Evolutionary conservation across 2,797 vertebrate genomes (phyloP).

Genomic region (Cossypha niveicapilla): DNA sequence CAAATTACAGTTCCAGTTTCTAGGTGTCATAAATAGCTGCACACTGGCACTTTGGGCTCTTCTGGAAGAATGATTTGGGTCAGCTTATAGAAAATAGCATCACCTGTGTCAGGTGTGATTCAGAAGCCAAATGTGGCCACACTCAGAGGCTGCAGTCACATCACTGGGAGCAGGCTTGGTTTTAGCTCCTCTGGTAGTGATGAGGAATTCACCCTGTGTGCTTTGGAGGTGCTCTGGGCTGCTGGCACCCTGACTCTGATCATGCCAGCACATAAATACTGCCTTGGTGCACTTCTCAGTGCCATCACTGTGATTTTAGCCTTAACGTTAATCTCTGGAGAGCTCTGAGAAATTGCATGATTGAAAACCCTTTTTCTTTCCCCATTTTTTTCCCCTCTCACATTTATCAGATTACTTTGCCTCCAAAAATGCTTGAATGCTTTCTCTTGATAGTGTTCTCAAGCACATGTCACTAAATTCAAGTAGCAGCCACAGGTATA

Average conservation of each 20-base stretch:
- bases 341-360: background rate
- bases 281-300: background rate
- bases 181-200: background rate
- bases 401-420: background rate
- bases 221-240: background rate
- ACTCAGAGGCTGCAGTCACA: background rate
- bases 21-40: background rate
- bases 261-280: background rate
- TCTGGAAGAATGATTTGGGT: background rate
- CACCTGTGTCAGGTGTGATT: background rate
- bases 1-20: background rate
- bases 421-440: background rate
- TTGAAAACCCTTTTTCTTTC: background rate
- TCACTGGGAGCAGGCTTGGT: background rate
- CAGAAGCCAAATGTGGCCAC: background rate
- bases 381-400: rapidly evolving
- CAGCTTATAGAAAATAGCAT: background rate
- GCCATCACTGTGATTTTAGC: background rate
- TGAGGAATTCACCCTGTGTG: background rate
- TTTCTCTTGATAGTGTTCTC: background rate
- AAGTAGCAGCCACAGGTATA: background rate
- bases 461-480: background rate
- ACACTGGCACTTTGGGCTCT: background rate
- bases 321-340: background rate
- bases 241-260: background rate